A percentile compares a stretch with the other conserved stretches of the same genome.
phyloP scores from a whole-genome alignment of 2,797 vertebrate genomes.

The Pangasius sanitwongsei region DNA sequence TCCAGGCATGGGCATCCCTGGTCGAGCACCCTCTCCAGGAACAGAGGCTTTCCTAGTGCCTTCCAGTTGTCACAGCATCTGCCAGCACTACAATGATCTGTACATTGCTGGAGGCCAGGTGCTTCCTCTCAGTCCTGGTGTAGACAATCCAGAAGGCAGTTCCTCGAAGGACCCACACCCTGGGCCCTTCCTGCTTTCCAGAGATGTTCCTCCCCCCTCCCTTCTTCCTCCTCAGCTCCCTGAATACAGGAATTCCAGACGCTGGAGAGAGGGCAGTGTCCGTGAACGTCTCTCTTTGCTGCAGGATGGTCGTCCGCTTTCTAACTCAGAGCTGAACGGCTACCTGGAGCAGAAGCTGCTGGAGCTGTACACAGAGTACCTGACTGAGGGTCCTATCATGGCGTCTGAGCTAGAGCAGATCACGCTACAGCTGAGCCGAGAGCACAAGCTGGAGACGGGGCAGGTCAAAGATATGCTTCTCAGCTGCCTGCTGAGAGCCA shows the following conservation, averaged over 20 bases:
- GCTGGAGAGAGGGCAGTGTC: conserved; percentile 79
- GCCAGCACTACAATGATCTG: conserved; percentile 92
- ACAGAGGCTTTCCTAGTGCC: conserved; percentile 89
- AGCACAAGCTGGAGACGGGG: conserved; percentile 87
- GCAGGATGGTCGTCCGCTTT: conserved; percentile 85
- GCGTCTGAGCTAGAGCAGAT: conserved; percentile 93
- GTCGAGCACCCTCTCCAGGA: conserved; percentile 60
- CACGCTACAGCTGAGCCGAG: conserved; percentile 87
- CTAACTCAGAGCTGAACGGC: conserved; percentile 88
- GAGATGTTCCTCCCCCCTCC: conserved; percentile 82
- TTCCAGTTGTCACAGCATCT: conserved; percentile 92
- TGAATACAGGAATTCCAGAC: conserved; percentile 72
- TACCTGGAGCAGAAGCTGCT: conserved; percentile 92
- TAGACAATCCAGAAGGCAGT: conserved; percentile 74
- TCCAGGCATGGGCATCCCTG: conserved; percentile 68
- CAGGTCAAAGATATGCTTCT: conserved; percentile 94
- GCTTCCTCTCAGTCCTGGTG: conserved; percentile 81
- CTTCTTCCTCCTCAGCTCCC: conserved; percentile 48
- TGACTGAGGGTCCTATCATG: conserved; percentile 73
- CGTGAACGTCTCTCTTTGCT: conserved; percentile 82
- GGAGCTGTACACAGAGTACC: conserved; percentile 91
- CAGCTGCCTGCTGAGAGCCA: conserved; percentile 85
- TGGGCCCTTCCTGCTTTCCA: conserved; percentile 88
- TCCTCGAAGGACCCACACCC: conserved; percentile 74
- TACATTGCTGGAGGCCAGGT: conserved; percentile 93